Conservation (phyloP, 1,140 invertebrate species). For the Holotrichia oblita region DNA sequence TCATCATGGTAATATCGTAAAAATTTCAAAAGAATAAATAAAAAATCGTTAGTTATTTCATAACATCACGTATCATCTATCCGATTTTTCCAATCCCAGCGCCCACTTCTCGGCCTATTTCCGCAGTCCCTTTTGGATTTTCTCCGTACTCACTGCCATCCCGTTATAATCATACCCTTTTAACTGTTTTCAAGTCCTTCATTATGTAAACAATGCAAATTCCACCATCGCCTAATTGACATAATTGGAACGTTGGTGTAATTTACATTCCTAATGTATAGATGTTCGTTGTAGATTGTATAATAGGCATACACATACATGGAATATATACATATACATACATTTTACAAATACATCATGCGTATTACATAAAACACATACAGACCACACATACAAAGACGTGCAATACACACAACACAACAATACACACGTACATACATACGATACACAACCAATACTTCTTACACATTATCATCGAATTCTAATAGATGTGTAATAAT, state of each 20-base stretch:
- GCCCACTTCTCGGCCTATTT: slow-evolving; percentile 25
- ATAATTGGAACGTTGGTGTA: slow-evolving; percentile 39
- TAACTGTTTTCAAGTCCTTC: slow-evolving; percentile 40
- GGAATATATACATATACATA: too few relatives aligned
- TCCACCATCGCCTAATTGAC: slow-evolving; percentile 44
- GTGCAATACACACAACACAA: slow-evolving; percentile 7
- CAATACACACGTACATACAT: too few relatives aligned
- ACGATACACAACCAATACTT: slow-evolving; percentile 9
- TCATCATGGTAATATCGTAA: slow-evolving; percentile 46
- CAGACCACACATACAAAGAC: neutral
- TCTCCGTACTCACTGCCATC: slow-evolving; percentile 41
- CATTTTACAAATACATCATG: too few relatives aligned
- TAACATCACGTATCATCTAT: slow-evolving; percentile 24
- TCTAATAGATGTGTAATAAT: slow-evolving; percentile 38
- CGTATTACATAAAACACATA: too few relatives aligned
- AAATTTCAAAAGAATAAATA: slow-evolving; percentile 43
- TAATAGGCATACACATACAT: slow-evolving; percentile 45
- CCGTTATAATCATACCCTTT: slow-evolving; percentile 29
- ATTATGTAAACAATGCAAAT: slow-evolving; percentile 48
- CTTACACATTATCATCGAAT: slow-evolving; percentile 39
- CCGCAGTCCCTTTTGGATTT: slow-evolving; percentile 24
- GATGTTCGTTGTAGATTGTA: slow-evolving; percentile 58
- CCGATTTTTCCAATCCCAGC: neutral
- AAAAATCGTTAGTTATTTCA: slow-evolving; percentile 35
- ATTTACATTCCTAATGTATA: slow-evolving; percentile 51